These are phyloP conservation scores for Psix sp. DNA, from an alignment of 1,140 invertebrate species.

Conservation along the genomic window DNA sequence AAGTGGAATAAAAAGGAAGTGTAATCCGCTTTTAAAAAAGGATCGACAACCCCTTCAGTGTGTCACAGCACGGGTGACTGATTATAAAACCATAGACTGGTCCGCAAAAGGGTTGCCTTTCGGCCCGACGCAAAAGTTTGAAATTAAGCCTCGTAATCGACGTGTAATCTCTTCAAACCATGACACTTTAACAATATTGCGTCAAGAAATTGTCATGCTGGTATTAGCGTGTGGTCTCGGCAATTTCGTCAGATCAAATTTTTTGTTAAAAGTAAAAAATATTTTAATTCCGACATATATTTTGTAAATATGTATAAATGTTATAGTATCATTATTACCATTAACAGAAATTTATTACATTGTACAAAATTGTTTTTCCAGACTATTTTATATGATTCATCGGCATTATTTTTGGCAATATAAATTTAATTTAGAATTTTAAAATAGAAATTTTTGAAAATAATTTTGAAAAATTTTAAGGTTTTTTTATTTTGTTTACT, in stretches of 20 bases:
- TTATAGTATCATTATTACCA: too few relatives aligned
- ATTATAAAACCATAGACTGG: slow-evolving; percentile 78
- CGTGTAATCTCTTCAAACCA: slow-evolving; percentile 76
- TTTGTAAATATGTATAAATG: too few relatives aligned
- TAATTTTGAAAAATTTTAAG: too few relatives aligned
- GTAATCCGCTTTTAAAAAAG: slow-evolving; percentile 75
- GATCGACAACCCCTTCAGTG: slow-evolving; percentile 69
- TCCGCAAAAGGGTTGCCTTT: slow-evolving; percentile 70
- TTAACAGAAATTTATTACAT: too few relatives aligned
- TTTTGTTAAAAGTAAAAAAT: neutral
- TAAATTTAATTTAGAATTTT: too few relatives aligned
- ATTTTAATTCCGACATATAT: neutral
- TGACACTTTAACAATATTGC: slow-evolving; percentile 67
- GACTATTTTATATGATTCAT: too few relatives aligned
- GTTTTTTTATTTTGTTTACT: too few relatives aligned
- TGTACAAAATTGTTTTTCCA: too few relatives aligned
- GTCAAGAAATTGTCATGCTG: slow-evolving; percentile 26
- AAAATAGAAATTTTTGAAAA: too few relatives aligned
- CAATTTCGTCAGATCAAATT: neutral
- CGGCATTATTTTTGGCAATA: too few relatives aligned
- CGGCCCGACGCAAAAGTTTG: slow-evolving; percentile 64
- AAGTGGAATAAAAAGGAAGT: slow-evolving; percentile 57
- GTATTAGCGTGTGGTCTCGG: slow-evolving; percentile 2
- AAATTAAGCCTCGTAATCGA: slow-evolving; percentile 77
- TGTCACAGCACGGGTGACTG: slow-evolving; percentile 78